Conservation (phyloP, 2,888 invertebrate genomes). For the Chironomus riparius region DNA sequence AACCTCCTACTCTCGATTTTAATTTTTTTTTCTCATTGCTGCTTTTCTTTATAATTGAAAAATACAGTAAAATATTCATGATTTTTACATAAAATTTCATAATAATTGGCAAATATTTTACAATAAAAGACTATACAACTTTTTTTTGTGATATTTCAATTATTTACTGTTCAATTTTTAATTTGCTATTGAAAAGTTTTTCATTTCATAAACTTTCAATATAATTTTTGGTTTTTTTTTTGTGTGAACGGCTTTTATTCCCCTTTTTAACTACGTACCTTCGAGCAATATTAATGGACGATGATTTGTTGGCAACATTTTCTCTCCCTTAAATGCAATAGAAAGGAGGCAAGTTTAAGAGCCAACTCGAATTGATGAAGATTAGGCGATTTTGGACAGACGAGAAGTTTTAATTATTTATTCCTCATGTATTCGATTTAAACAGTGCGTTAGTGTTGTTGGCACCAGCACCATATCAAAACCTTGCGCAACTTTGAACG, state of each 20-base stretch:
- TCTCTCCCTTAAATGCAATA: neutral
- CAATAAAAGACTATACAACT: neutral
- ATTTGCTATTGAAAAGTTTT: neutral
- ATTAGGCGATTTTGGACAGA: no score
- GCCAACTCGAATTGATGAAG: neutral
- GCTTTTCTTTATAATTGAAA: neutral
- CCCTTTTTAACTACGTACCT: neutral
- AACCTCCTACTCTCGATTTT: neutral
- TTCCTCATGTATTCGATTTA: no score
- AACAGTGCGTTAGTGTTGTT: no score
- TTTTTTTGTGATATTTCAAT: neutral
- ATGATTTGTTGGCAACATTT: neutral
- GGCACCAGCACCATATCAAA: no score
- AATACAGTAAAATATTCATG: neutral
- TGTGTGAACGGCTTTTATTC: neutral
- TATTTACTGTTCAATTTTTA: conserved; percentile 8
- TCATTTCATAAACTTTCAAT: neutral
- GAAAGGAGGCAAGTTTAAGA: neutral
- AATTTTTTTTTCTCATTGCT: neutral
- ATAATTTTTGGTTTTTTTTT: neutral
- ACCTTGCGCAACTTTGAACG: no score
- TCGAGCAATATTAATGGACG: neutral
- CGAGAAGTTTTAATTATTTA: no score
- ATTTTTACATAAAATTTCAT: neutral
- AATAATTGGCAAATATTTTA: neutral